phyloP scores from a whole-genome alignment of 2,888 invertebrate species.

The Lithophane leautieri region DNA sequence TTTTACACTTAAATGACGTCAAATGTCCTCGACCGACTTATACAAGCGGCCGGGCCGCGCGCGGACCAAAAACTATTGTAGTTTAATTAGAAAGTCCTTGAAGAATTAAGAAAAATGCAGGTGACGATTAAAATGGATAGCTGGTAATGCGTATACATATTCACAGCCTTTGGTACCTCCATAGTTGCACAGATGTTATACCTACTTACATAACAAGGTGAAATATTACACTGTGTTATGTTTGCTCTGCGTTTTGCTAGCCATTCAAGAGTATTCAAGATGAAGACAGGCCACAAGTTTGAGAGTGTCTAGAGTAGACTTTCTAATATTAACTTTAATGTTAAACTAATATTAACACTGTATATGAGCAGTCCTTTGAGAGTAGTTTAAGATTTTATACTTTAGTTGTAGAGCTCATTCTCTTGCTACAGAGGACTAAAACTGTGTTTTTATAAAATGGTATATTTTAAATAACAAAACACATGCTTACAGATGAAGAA shows the following conservation, averaged over 20 bases:
- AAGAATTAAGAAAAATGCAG: slow-evolving; percentile 5
- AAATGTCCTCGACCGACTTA: slow-evolving; percentile 1
- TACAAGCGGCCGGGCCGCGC: too few species aligned
- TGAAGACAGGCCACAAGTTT: too few species aligned
- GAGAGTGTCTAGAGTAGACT: too few species aligned
- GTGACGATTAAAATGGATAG: slow-evolving; percentile 2
- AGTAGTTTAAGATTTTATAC: neutral
- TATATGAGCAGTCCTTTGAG: neutral
- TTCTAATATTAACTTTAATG: too few species aligned
- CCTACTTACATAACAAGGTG: neutral
- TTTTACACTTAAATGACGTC: slow-evolving; percentile 11
- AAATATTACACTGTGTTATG: neutral
- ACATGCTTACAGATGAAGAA: slow-evolving; percentile 93
- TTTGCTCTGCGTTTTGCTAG: neutral
- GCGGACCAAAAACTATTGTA: too few species aligned
- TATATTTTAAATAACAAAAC: slow-evolving; percentile 2
- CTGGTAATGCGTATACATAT: neutral
- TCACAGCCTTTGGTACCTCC: neutral
- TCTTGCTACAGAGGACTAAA: neutral
- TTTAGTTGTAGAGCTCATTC: neutral
- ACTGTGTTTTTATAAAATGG: neutral
- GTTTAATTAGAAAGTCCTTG: too few species aligned
- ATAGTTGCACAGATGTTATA: neutral
- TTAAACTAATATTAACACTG: too few species aligned
- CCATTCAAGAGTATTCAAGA: neutral